Conservation (phyloP, 2,888 invertebrate genomes). For the Branchellion lobata region DNA sequence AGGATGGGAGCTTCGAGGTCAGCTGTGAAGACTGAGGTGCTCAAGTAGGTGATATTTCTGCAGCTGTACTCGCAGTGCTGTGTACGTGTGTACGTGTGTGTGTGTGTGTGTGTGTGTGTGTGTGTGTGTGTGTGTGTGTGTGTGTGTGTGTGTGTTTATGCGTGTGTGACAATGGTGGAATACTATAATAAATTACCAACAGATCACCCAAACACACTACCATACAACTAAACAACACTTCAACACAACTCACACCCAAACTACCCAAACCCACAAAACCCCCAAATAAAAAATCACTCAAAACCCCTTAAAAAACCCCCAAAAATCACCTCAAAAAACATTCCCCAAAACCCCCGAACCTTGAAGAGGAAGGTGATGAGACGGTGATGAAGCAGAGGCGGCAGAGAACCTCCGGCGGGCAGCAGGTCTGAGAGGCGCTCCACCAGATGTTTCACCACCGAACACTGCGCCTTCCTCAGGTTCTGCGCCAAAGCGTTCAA, state of each 20-base stretch:
- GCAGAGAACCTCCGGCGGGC: neutral
- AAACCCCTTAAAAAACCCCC: no score
- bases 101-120: no score
- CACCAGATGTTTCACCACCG: conserved; percentile 7
- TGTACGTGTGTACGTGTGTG: neutral
- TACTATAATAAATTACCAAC: no score
- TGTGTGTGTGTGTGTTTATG: no score
- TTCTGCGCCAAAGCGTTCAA: neutral
- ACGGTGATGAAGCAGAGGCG: neutral
- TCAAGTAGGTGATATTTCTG: neutral
- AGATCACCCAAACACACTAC: no score
- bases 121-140: no score
- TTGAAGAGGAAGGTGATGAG: conserved; percentile 10
- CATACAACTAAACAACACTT: neutral
- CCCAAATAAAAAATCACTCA: no score
- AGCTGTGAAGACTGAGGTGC: conserved; percentile 11
- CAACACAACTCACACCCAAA: neutral
- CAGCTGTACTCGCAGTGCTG: conserved; percentile 14
- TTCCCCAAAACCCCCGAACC: no score
- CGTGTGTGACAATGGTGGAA: no score
- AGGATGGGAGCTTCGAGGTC: conserved; percentile 11
- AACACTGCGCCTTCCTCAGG: neutral
- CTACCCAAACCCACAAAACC: neutral
- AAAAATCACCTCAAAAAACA: no score
- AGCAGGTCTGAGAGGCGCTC: neutral